Base-by-base conservation (phyloP, 23 tunicate species). In the Clavelina lepadiformis region DNA sequence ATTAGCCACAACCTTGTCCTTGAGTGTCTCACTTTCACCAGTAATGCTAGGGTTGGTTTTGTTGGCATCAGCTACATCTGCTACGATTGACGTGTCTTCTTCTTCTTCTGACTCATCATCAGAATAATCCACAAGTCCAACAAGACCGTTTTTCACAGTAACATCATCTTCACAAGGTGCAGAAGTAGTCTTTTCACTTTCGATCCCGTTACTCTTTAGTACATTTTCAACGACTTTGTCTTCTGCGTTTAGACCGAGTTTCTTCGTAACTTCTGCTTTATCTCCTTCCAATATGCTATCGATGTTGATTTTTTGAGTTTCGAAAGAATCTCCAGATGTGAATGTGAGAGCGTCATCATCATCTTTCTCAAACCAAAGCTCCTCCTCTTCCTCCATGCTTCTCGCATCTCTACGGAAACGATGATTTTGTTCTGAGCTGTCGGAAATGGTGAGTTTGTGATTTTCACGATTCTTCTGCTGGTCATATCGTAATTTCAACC, bases 71-170 rank as follows among this genome's bases (percentile, higher is more conserved):
- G 41, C 50, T 31, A 6, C 8, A 6, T 61, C 67, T 7, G 31
- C 67, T 25, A 18, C 35, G 67, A 35, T 56, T 36, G 64, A 20
- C 6, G 25, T 27, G 31, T 68, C 75, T 1, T 74, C 82, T 15
- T 88, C 96, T 25, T 83, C 93, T 0, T 88, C 96, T 1, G 83
- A 70, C 24, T 88, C 96, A 51, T 88, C 96, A 67, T 84, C 93
- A 1, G 93, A 80, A 65, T 88, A 88, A 61, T 88, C 96, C 4
- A 88, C 96, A 1, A 88, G 36, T 4, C 85, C 74, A 28, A 88
- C 78, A 0, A 79, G 77, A 15, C 86, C 86, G 23, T 77, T 79
- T 66, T 74, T 79, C 35, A 73, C 75, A 36, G 65, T 49, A 28
- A 67, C 74, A 63, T 57, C 38, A 11, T 30, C 68, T 28, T 68